phyloP scores from a whole-genome alignment of 2,888 invertebrate species.

The Hartigia nigra region DNA sequence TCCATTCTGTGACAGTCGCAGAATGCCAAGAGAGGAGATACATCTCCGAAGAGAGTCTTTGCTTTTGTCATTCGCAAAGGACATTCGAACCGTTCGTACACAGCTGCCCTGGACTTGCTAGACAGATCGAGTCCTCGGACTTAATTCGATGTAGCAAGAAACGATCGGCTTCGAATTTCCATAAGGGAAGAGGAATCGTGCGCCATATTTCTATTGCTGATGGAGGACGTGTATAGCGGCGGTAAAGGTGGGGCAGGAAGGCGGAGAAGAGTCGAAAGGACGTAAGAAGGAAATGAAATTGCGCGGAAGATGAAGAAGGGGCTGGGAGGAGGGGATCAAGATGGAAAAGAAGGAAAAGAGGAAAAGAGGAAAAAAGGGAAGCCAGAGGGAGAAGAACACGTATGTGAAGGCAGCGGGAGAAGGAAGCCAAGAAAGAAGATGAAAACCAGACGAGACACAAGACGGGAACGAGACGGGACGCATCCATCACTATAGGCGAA shows the following conservation, averaged over 20 bases:
- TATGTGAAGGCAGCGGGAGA: background rate
- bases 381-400: background rate
- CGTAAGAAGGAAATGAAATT: background rate
- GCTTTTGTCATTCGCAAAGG: background rate
- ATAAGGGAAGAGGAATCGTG: background rate
- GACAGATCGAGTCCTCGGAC: background rate
- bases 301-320: slow-evolving; percentile 18
- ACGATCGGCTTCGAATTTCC: background rate
- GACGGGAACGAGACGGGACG: slow-evolving; percentile 8
- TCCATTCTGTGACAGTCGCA: background rate
- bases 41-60: background rate
- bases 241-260: background rate
- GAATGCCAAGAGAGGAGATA: background rate
- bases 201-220: slow-evolving; percentile 1
- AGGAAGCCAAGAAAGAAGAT: slow-evolving; percentile 24
- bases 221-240: slow-evolving; percentile 9
- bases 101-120: background rate
- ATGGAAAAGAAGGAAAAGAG: background rate
- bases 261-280: background rate
- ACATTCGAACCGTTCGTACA: background rate
- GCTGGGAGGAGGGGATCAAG: background rate
- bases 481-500: slow-evolving; percentile 49
- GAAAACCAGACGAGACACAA: slow-evolving; percentile 30
- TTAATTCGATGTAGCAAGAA: background rate
- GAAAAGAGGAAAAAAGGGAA: background rate